Evolutionary conservation across 2,888 invertebrate genomes (phyloP), one percentile per base, ranked within the genome.

Genomic region (Agrochola lychnidis): DNA sequence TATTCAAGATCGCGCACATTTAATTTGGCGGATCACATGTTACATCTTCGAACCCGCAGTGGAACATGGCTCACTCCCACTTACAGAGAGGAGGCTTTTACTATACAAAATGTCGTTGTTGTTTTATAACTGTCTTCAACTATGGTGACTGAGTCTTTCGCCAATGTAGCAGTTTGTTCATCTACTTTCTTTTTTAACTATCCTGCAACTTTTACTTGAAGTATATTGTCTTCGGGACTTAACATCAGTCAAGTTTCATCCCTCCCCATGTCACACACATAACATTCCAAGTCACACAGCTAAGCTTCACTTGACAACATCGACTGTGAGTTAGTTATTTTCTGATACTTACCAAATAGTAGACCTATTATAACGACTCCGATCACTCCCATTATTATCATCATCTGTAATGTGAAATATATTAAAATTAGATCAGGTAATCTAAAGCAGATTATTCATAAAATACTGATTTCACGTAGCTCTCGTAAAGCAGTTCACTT

Each of bases 351-450:
- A 99, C 99, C 98, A 94, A 99, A 98, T 92, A 99, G 98, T 92
- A 99, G 98, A 91, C 98, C 98, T 91, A 99, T 97, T 94, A 98
- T 98, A 87, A 98, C 97, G 90, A 98, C 97, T 82, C 98, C 98
- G 94, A 99, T 98, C 78, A 98, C 97, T 79, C 98, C 99, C 97
- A 98, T 98, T 90, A 99, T 98, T 91, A 99, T 98, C 98, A 99
- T 99, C 98, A 99, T 98, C 98, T 98, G 95, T 25, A 97, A 97
- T 79, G 36, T 25, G 42, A 74, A 71, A 45, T 42, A 30, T 57
- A 25, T 57, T 57, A 7, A 14, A 16, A 57, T 57, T 57, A 57
- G 6, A 14, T 25, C 25, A 57, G 2, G 4, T 5, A n/a, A 4
- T 1, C 12, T 56, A 6, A 57, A 57, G 12, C 2, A 57, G 14